These are phyloP conservation scores for Danionella dracula DNA, from an alignment of 2,797 vertebrate species.

Conservation along the genomic window DNA sequence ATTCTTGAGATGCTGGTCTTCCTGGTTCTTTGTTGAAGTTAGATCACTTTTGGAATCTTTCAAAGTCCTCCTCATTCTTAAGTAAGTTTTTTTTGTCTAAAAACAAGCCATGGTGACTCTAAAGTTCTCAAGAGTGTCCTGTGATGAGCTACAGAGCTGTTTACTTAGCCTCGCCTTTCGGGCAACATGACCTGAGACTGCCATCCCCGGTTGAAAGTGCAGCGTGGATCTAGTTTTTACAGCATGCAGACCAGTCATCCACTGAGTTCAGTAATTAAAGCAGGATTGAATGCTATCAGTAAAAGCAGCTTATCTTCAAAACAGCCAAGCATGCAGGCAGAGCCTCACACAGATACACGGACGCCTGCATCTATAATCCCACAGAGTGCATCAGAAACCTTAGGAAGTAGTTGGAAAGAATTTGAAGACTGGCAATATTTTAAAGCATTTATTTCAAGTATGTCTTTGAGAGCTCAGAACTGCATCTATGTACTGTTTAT, in stretches of 20 bases:
- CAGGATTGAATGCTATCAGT: slow-evolving; percentile 71
- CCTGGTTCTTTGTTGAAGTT: too few species aligned
- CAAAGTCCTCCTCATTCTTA: too few species aligned
- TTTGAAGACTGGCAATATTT: slow-evolving; percentile 10
- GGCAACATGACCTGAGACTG: too few species aligned
- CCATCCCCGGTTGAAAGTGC: slow-evolving; percentile 30
- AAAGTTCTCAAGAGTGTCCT: too few species aligned
- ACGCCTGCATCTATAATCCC: slow-evolving; percentile 21
- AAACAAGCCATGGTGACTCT: too few species aligned
- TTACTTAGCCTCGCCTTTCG: too few species aligned
- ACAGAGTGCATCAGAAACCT: neutral
- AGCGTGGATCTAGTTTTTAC: slow-evolving; percentile 52
- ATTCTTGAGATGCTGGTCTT: too few species aligned
- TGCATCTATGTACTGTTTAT: neutral
- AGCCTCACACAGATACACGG: slow-evolving; percentile 34
- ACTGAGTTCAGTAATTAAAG: slow-evolving; percentile 72
- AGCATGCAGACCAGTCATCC: slow-evolving; percentile 55
- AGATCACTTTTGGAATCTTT: too few species aligned
- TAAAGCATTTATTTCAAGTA: neutral
- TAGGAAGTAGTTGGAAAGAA: neutral
- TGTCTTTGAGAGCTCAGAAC: neutral
- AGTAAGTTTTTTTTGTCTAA: too few species aligned
- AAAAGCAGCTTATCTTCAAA: slow-evolving; percentile 77
- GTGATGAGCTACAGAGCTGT: too few species aligned
- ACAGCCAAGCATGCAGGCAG: slow-evolving; percentile 65